Base-by-base conservation (phyloP, 2,888 invertebrate species). In the Dasysyrphus albostriatus region DNA sequence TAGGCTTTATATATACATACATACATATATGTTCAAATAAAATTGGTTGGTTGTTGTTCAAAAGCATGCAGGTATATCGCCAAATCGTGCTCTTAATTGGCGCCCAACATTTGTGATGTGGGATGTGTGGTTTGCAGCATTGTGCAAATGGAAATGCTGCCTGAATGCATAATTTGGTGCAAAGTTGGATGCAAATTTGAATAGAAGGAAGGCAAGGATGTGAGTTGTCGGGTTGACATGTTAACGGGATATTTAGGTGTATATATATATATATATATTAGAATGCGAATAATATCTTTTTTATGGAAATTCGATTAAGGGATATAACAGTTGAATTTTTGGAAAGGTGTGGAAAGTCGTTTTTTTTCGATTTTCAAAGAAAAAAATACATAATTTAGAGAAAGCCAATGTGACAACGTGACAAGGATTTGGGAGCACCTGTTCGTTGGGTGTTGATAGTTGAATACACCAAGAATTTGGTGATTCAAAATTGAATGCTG, bases 11-110 rank as follows among this genome's bases (percentile, higher is more conserved):
- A 58, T 69, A n/a, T 39, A 42, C 39, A 49, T 3, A 49, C 8
- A 49, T 10, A 14, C 24, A 58, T 69, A n/a, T 39, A 44, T 42
- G 42, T 3, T 24, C 6, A 51, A 4, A 14, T 51, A 29, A 5
- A 49, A 54, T 72, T 70, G 37, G 58, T 65, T 70, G 12, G 32
- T 32, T 56, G 32, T 32, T 56, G 12, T 14, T 14, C 10, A 29
- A 32, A 54, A 29, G 10, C 19, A 73, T 44, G 63, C 24, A 24
- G 56, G 24, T 59, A 14, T 16, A 77, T 61, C 73, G 72, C 54
- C 24, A 69, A 61, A 72, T 85, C 84, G 81, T 85, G 81, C 81
- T 85, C 77, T 77, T 81, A 81, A 85, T 85, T 85, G 81, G 61
- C 44, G 67, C 67, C 49, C 67, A 39, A 75, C 78, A 74, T 59